These are phyloP conservation scores for Coryphaenoides rupestris DNA, from an alignment of 2,113 vertebrate genomes.

Conservation along the genomic window DNA sequence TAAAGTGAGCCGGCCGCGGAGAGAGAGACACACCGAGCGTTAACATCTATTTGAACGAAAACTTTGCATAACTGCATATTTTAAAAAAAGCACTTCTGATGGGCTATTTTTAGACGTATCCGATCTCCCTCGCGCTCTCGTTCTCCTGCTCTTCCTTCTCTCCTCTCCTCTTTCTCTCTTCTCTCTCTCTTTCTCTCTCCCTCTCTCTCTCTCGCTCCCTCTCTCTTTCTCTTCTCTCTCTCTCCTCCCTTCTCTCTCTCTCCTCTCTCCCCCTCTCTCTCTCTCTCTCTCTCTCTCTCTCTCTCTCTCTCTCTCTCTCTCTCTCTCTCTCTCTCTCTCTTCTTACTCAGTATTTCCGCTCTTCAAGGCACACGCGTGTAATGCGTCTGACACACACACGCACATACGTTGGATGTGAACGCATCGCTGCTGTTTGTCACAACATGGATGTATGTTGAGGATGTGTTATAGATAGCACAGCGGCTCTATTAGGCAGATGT, in stretches of 20 bases:
- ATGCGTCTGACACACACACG: constrained; percentile 53
- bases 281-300: constrained; percentile 52
- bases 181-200: constrained; percentile 53
- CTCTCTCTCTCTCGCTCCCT: constrained; percentile 44
- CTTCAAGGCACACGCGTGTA: constrained; percentile 60
- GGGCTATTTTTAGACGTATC: constrained; percentile 72
- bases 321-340: constrained; percentile 27
- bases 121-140: constrained; percentile 48
- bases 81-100: constrained; percentile 65
- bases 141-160: constrained; percentile 49
- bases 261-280: constrained; percentile 52
- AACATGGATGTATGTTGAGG: background rate
- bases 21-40: constrained; percentile 25
- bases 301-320: constrained; percentile 49
- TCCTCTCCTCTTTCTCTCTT: constrained; percentile 52
- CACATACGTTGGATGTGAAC: too few species aligned
- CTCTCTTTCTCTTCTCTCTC: constrained; percentile 41
- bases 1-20: too few species aligned
- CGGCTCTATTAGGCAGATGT: too few species aligned
- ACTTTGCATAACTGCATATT: constrained; percentile 68
- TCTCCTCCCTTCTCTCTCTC: constrained; percentile 51
- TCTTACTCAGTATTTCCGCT: constrained; percentile 1
- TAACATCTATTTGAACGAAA: constrained; percentile 58
- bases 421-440: constrained; percentile 26
- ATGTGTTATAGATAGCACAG: background rate